A percentile compares a stretch with the other conserved stretches of the same genome.
phyloP scores from a whole-genome alignment of 2,888 invertebrate species.

The Chrysopilus asiliformis region DNA sequence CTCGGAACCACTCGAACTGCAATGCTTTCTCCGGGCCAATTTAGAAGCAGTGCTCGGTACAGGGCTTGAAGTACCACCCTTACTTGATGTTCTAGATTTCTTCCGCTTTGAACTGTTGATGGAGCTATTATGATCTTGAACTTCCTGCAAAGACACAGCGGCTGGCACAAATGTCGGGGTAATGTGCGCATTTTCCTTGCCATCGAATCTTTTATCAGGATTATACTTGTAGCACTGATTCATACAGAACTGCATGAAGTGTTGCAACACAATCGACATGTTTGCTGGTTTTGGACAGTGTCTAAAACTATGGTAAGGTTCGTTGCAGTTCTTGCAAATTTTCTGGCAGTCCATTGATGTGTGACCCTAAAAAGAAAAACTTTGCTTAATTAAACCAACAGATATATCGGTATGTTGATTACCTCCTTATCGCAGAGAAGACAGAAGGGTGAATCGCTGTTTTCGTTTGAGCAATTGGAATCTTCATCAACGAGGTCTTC shows the following conservation, averaged over 20 bases:
- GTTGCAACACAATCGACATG: constrained; percentile 25
- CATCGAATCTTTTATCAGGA: constrained; percentile 3
- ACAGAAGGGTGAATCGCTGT: constrained; percentile 15
- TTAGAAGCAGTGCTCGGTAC: background rate
- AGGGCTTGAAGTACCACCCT: background rate
- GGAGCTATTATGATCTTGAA: background rate
- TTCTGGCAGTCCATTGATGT: constrained; percentile 28
- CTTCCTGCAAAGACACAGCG: background rate
- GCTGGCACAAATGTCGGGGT: background rate
- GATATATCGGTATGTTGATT: constrained; percentile 1
- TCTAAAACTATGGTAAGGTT: constrained; percentile 23
- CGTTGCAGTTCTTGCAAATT: constrained; percentile 29
- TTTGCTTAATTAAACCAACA: background rate
- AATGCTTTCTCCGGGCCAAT: background rate
- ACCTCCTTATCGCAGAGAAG: constrained; percentile 28
- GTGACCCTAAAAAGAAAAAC: constrained; percentile 21
- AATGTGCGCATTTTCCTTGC: background rate
- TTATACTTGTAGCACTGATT: constrained; percentile 18
- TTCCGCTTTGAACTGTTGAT: background rate
- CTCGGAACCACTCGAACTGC: background rate
- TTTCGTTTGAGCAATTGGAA: background rate
- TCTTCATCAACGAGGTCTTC: constrained; percentile 23
- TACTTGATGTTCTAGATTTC: background rate
- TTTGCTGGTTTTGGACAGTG: constrained; percentile 27
- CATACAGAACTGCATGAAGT: constrained; percentile 30